These are phyloP conservation scores for Oxytorus armatus DNA, from an alignment of 2,888 invertebrate genomes.

Conservation along the genomic window DNA sequence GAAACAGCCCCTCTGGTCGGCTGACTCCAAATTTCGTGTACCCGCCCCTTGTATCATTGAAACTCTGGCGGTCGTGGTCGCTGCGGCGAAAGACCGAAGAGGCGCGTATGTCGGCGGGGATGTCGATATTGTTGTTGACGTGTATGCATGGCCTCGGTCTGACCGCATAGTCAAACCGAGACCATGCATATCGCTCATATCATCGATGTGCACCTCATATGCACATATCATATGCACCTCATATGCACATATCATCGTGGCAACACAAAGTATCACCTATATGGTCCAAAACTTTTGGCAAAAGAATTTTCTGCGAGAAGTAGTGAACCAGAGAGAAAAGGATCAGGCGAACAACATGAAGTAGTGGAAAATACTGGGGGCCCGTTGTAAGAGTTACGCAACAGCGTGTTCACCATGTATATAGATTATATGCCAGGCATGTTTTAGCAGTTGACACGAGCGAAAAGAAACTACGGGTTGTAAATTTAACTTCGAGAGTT, in stretches of 20 bases:
- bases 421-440: slow-evolving; percentile 12
- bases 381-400: slow-evolving; percentile 43
- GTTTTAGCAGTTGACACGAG: slow-evolving; percentile 13
- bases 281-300: slow-evolving; percentile 12
- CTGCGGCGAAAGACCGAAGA: slow-evolving; percentile 54
- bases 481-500: slow-evolving; percentile 60
- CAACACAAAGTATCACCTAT: background rate
- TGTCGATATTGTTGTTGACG: slow-evolving; percentile 64
- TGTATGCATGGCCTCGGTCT: too few species aligned
- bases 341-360: slow-evolving; percentile 10
- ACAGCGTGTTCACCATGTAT: slow-evolving; percentile 24
- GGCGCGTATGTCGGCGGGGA: slow-evolving; percentile 45
- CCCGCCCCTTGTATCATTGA: slow-evolving; percentile 32
- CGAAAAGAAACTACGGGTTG: slow-evolving; percentile 57
- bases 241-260: too few species aligned
- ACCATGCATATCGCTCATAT: background rate
- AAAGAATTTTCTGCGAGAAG: slow-evolving; percentile 8
- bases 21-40: slow-evolving; percentile 23
- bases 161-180: background rate
- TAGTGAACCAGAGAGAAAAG: slow-evolving; percentile 12
- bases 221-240: too few species aligned
- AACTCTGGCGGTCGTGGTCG: slow-evolving; percentile 30
- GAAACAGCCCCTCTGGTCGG: slow-evolving; percentile 34
- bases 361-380: slow-evolving; percentile 48
- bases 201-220: slow-evolving; percentile 1